These are phyloP conservation scores for Selene dorsalis DNA, from an alignment of 2,797 vertebrate genomes.

Conservation along the genomic window DNA sequence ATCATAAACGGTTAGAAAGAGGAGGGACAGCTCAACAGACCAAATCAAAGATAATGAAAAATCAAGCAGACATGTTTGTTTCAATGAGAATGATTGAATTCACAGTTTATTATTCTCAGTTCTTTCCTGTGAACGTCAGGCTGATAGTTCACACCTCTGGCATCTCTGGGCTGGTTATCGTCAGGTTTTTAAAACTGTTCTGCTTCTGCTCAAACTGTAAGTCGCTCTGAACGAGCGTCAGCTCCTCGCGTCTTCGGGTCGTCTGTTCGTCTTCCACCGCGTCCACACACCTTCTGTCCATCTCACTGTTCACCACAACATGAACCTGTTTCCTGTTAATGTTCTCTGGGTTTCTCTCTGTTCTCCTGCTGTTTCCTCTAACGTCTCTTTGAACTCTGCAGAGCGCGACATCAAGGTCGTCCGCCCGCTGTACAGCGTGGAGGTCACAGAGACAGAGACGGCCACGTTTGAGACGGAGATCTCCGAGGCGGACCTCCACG, in stretches of 20 bases:
- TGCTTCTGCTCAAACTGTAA: slow-evolving; percentile 62
- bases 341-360: not conserved
- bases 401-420: slow-evolving; percentile 95
- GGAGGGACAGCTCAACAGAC: too few relatives aligned
- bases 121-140: too few relatives aligned
- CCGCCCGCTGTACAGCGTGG: slow-evolving; percentile 93
- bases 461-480: slow-evolving; percentile 97
- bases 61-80: too few relatives aligned
- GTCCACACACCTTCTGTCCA: not conserved
- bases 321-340: not conserved
- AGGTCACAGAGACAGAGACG: slow-evolving; percentile 93
- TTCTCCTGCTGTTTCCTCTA: slow-evolving; percentile 1
- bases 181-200: not conserved
- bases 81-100: too few relatives aligned
- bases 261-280: not conserved
- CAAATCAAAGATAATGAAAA: too few relatives aligned
- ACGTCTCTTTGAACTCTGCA: slow-evolving; percentile 67
- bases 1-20: not conserved
- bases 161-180: slow-evolving; percentile 32
- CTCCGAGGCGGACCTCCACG: slow-evolving; percentile 93
- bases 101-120: too few relatives aligned
- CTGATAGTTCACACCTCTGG: not conserved
- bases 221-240: slow-evolving; percentile 58
- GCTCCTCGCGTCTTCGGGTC: slow-evolving; percentile 21
- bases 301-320: not conserved